Conservation (phyloP, 2,888 invertebrate genomes). For the Pycnomerus fuliginosus region DNA sequence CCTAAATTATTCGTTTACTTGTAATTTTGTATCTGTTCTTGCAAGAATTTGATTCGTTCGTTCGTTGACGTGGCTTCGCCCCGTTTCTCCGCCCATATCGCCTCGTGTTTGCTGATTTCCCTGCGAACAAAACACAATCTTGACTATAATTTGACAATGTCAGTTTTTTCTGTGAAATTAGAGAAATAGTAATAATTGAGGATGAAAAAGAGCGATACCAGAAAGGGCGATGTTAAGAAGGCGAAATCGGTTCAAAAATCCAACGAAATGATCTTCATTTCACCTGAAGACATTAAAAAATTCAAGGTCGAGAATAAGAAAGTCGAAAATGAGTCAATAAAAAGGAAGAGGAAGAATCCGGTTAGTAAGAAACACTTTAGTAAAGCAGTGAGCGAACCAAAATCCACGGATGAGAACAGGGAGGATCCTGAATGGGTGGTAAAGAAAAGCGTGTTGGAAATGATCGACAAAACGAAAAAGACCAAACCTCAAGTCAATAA, state of each 20-base stretch:
- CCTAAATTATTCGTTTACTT: conserved; percentile 58
- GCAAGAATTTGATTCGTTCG: conserved; percentile 74
- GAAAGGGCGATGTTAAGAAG: too few relatives aligned
- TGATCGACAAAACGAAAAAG: too few relatives aligned
- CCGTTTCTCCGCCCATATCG: conserved; percentile 76
- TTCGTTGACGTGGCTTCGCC: conserved; percentile 79
- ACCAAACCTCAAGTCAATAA: too few relatives aligned
- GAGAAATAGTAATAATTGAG: too few relatives aligned
- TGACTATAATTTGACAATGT: conserved; percentile 4
- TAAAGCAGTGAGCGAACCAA: too few relatives aligned
- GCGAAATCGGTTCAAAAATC: too few relatives aligned
- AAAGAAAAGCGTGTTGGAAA: too few relatives aligned
- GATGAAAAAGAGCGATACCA: too few relatives aligned
- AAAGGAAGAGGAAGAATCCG: background rate
- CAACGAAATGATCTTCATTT: conserved; percentile 3
- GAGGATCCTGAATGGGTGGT: too few relatives aligned
- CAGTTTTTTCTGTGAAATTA: too few relatives aligned
- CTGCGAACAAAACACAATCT: conserved; percentile 53
- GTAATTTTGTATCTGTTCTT: conserved; percentile 76
- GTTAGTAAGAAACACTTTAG: too few relatives aligned
- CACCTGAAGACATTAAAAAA: conserved; percentile 3
- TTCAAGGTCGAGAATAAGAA: background rate
- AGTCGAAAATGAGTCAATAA: background rate
- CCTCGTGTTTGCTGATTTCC: conserved; percentile 73
- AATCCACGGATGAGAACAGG: too few relatives aligned